Percentiles rank a stretch among this genome's conserved stretches.
phyloP scores from a whole-genome alignment of 2,113 vertebrate species.

The Heliornis fulica region DNA sequence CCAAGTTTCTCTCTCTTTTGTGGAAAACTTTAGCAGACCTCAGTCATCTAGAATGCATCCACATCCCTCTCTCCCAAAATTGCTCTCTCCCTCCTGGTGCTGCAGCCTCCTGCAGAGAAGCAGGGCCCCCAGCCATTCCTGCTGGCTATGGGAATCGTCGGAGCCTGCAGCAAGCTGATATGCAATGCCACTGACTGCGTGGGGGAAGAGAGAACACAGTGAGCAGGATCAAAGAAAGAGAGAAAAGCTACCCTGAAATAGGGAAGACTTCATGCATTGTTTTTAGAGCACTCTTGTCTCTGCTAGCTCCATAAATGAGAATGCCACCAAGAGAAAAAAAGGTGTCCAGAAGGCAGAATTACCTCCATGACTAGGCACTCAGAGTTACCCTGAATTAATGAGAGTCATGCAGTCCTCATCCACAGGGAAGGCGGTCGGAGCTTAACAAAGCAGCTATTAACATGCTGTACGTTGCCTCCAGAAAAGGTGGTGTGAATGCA shows the following conservation, averaged over 20 bases:
- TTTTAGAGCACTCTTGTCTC: neutral
- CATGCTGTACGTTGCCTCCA: neutral
- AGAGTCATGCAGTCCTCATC: neutral
- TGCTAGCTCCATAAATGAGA: neutral
- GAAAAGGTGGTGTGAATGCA: neutral
- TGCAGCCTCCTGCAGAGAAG: fast-evolving
- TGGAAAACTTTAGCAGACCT: neutral
- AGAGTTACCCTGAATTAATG: neutral
- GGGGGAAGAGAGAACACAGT: neutral
- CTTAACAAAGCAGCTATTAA: neutral
- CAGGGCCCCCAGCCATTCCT: neutral
- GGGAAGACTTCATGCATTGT: neutral
- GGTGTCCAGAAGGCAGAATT: neutral
- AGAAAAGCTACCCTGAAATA: neutral
- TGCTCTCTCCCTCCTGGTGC: neutral
- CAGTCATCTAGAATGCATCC: too few relatives aligned
- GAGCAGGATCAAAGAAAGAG: neutral
- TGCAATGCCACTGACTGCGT: neutral
- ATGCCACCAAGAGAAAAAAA: neutral
- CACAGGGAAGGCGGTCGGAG: neutral
- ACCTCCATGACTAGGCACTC: neutral
- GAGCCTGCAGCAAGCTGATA: neutral
- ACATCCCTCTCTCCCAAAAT: neutral
- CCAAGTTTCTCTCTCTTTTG: neutral
- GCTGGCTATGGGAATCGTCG: fast-evolving